phyloP scores from a whole-genome alignment of 1,140 invertebrate species.

The Drosophila lacertosa region DNA sequence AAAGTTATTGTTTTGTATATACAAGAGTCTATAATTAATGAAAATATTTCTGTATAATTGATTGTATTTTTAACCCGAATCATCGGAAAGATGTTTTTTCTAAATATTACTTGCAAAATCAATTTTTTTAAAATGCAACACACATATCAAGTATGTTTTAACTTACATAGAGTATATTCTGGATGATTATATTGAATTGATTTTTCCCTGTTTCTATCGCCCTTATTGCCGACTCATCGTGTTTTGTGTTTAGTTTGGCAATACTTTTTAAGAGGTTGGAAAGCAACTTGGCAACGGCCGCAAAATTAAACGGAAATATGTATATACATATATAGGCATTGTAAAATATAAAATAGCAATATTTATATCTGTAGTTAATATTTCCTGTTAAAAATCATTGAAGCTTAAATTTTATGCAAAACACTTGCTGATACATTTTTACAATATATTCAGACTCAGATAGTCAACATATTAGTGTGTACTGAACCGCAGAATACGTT shows the following conservation, averaged over 20 bases:
- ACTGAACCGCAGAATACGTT: not conserved
- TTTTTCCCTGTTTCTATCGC: not conserved
- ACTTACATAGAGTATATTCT: not conserved
- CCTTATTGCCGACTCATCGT: conserved; percentile 30
- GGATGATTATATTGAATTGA: not conserved
- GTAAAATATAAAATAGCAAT: not conserved
- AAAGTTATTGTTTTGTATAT: too few relatives aligned
- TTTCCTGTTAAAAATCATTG: not conserved
- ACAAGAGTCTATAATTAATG: too few relatives aligned
- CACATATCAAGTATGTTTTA: too few relatives aligned
- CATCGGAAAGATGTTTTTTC: too few relatives aligned
- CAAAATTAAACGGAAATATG: conserved; percentile 1
- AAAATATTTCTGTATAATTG: too few relatives aligned
- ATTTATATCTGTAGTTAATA: not conserved
- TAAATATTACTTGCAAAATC: too few relatives aligned
- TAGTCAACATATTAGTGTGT: not conserved
- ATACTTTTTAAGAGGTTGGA: conserved; percentile 5
- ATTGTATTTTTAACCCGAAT: too few relatives aligned
- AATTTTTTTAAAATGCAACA: too few relatives aligned
- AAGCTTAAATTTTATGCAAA: too few relatives aligned
- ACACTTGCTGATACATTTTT: too few relatives aligned
- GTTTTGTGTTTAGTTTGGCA: conserved; percentile 13
- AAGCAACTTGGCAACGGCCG: conserved; percentile 2
- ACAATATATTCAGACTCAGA: too few relatives aligned
- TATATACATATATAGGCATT: not conserved